Conservation (phyloP, 2,113 vertebrate species). For the Bubo bubo region DNA sequence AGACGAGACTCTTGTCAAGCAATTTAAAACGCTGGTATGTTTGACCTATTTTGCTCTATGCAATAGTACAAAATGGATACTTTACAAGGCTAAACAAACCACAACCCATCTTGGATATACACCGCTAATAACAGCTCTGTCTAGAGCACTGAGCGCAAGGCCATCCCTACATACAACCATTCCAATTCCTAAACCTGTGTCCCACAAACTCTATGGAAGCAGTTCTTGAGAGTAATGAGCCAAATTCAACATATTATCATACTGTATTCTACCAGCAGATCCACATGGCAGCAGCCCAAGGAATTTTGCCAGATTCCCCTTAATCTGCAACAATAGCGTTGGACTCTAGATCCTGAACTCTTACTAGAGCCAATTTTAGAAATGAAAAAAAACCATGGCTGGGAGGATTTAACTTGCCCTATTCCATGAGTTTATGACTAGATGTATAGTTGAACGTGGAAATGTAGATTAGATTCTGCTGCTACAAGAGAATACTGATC, state of each 20-base stretch:
- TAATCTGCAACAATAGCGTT: conserved; percentile 41
- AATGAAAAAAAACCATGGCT: not conserved
- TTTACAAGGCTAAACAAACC: conserved; percentile 11
- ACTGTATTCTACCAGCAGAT: conserved; percentile 43
- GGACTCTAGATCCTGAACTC: conserved; percentile 15
- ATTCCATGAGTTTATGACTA: not conserved
- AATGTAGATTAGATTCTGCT: conserved; percentile 23
- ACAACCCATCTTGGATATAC: not conserved
- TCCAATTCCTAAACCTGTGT: not conserved
- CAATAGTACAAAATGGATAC: not conserved
- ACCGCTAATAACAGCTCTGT: not conserved
- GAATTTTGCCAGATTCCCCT: conserved; percentile 41
- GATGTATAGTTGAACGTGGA: not conserved
- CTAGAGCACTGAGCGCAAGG: not conserved
- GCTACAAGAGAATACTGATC: conserved; percentile 36
- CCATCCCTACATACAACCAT: not conserved
- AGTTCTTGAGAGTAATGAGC: conserved; percentile 14
- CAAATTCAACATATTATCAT: conserved; percentile 40
- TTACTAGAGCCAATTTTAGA: not conserved
- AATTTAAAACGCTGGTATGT: not conserved
- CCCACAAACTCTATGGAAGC: not conserved
- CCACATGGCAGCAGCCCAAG: conserved; percentile 41
- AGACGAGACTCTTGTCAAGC: not conserved
- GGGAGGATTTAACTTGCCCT: not conserved
- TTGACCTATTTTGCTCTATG: conserved; percentile 2